These are phyloP conservation scores for Meta bourneti DNA, from an alignment of 2,888 invertebrate species.

Conservation along the genomic window DNA sequence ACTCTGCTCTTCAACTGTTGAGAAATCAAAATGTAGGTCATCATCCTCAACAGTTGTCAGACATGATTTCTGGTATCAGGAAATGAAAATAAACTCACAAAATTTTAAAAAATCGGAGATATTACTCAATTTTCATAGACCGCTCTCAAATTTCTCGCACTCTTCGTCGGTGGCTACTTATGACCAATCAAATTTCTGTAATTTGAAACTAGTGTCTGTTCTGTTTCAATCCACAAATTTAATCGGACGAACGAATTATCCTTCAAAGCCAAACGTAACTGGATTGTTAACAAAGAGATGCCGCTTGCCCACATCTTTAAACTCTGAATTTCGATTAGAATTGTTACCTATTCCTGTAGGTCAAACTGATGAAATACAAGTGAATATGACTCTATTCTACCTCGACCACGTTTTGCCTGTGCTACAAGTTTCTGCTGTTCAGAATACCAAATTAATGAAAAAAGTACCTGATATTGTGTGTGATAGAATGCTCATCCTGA, in stretches of 20 bases:
- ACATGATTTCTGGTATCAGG: constrained; percentile 21
- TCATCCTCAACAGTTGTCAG: not conserved
- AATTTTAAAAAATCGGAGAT: not conserved
- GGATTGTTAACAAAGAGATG: not conserved
- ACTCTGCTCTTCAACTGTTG: constrained; percentile 23
- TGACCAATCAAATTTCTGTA: not conserved
- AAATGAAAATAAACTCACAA: constrained; percentile 8
- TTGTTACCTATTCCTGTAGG: not conserved
- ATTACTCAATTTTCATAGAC: not conserved
- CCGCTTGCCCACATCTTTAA: not conserved
- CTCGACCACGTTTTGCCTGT: no score
- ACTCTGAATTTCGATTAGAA: not conserved
- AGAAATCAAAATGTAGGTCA: constrained; percentile 50
- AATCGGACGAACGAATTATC: not conserved
- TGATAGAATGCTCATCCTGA: not conserved
- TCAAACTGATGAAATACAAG: not conserved
- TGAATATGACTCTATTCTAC: no score
- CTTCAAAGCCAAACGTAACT: not conserved
- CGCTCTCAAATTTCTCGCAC: not conserved
- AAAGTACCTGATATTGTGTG: not conserved
- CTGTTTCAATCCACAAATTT: not conserved
- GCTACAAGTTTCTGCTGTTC: not conserved
- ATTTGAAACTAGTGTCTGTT: not conserved
- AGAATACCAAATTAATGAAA: not conserved
- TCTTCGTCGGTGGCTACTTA: not conserved